phyloP scores from a whole-genome alignment of 2,888 invertebrate species.

The Pterostichus niger region DNA sequence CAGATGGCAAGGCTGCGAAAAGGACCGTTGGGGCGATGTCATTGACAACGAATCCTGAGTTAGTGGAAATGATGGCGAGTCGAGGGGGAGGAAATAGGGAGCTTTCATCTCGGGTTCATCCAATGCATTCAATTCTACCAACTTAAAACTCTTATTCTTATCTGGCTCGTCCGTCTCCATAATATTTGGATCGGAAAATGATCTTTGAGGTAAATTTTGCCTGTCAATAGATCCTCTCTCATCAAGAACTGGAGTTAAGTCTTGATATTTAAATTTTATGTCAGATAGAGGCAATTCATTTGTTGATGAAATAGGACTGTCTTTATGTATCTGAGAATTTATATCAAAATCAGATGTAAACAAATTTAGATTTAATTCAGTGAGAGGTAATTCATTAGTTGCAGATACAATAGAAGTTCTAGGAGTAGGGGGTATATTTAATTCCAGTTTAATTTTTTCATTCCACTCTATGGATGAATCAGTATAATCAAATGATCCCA shows the following conservation, averaged over 20 bases:
- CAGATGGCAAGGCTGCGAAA: constrained; percentile 68
- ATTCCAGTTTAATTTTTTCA: constrained; percentile 50
- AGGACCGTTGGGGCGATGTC: constrained; percentile 27
- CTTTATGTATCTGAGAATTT: constrained; percentile 67
- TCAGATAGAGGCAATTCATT: constrained; percentile 74
- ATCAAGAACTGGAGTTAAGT: constrained; percentile 38
- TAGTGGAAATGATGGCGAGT: constrained; percentile 56
- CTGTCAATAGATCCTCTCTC: constrained; percentile 37
- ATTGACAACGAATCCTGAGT: constrained; percentile 24
- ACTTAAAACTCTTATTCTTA: background rate
- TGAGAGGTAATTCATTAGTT: constrained; percentile 85
- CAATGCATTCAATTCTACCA: constrained; percentile 45
- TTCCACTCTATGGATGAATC: constrained; percentile 35
- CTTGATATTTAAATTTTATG: constrained; percentile 71
- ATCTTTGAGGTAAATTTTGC: constrained; percentile 69
- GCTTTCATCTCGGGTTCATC: constrained; percentile 44
- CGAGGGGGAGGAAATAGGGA: constrained; percentile 62
- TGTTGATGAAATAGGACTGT: constrained; percentile 70
- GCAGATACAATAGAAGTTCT: constrained; percentile 77
- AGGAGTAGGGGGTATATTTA: background rate
- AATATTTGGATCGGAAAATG: constrained; percentile 76
- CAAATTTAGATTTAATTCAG: constrained; percentile 76
- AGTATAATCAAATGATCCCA: constrained; percentile 74
- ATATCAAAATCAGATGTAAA: constrained; percentile 72
- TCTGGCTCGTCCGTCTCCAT: constrained; percentile 69